Conservation (phyloP, 35 echinoderm and acorn worm genomes). For the Apostichopus japonicus region DNA sequence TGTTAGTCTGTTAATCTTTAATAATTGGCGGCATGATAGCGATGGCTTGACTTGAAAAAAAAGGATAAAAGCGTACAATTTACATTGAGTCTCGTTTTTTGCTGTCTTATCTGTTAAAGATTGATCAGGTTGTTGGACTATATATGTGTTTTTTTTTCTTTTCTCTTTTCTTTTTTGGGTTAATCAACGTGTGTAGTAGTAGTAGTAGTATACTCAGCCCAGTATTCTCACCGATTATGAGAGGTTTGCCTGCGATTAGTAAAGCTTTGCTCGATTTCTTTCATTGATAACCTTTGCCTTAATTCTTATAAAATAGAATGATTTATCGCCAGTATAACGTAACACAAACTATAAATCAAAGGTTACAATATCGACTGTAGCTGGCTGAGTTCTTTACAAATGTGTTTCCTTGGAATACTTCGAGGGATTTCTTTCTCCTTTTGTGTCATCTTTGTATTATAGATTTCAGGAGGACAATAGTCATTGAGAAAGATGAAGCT, state of each 20-base stretch:
- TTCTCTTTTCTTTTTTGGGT: background rate
- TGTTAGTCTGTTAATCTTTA: too few relatives aligned
- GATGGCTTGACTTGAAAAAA: too few relatives aligned
- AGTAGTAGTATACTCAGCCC: background rate
- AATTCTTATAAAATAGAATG: background rate
- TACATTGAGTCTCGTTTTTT: too few relatives aligned
- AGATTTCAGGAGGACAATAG: too few relatives aligned
- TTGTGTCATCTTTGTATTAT: too few relatives aligned
- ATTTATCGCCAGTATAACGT: background rate
- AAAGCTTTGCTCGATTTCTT: background rate
- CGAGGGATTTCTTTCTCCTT: too few relatives aligned
- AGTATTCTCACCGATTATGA: background rate
- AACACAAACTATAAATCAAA: constrained; percentile 5
- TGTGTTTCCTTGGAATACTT: too few relatives aligned
- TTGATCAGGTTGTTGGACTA: too few relatives aligned
- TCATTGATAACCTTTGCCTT: background rate
- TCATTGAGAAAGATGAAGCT: too few relatives aligned
- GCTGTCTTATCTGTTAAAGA: too few relatives aligned
- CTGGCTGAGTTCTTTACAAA: background rate
- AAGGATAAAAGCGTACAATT: too few relatives aligned
- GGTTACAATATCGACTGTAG: background rate
- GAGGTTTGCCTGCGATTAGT: background rate
- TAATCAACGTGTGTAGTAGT: background rate
- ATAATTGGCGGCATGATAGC: too few relatives aligned
- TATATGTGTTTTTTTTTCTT: background rate